Evolutionary conservation across 1,140 invertebrate genomes (phyloP), one percentile per base, ranked within the genome.

Genomic region (Euglossa dilemma): DNA sequence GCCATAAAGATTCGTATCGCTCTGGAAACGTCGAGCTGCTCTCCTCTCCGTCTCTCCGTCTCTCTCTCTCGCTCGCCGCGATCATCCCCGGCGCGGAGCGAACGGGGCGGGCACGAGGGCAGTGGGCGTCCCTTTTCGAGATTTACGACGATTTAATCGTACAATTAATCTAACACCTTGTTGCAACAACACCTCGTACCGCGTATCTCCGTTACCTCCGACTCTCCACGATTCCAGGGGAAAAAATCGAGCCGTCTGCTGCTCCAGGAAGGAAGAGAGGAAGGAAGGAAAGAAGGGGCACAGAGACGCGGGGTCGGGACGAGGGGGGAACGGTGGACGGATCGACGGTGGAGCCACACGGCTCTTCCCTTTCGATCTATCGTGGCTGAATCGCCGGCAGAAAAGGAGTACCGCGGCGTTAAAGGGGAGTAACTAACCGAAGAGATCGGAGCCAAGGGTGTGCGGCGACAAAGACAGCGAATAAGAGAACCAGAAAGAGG

Each of bases 101-200:
- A 67, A 81, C 61, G 8, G 80, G 80, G 85, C 79, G 78, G 56
- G 64, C 70, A 84, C 75, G 69, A 69, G 71, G 71, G 70, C 85
- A 85, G 92, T 90, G 92, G 92, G 91, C 93, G 92, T 92, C 91
- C 87, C 87, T 88, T 86, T 85, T 82, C 88, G 87, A 93, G 92
- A 94, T 94, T 94, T 93, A 94, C 92, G 92, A 93, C 87, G 87
- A 91, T 93, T 93, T 94, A 93, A 94, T 94, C 93, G 91, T 87
- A 93, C 93, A 94, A 94, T 94, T 94, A 94, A 94, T 94, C 93
- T 94, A 94, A 94, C 92, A 93, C 92, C 92, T 93, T 93, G 92
- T 93, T 93, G 91, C 91, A 93, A 93, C 92, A 93, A 93, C 92
- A 92, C 90, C 91, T 93, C 90, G 87, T 87, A 85, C 84, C 74